A percentile compares a stretch with the other conserved stretches of the same genome.
Evolutionary conservation across 30 jellyfish, hydroid and myxozoan species (phyloP).

Genomic region (Turritopsis rubra): DNA sequence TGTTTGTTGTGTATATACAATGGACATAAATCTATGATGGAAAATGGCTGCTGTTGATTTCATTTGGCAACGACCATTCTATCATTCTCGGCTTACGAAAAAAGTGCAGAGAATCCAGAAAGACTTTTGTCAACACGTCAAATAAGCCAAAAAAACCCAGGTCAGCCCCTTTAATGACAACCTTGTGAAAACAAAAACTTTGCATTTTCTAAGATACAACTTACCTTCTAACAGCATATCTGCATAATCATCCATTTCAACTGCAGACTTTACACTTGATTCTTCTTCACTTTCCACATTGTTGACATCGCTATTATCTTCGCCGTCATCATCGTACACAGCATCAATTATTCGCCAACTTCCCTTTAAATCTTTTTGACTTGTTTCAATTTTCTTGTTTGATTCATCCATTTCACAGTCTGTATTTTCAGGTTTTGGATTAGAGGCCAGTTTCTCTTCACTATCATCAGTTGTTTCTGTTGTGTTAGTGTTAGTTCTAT

Average conservation of each 20-base stretch:
- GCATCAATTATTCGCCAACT: slow-evolving; percentile 38
- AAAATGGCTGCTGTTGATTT: too few relatives aligned
- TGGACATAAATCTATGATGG: too few relatives aligned
- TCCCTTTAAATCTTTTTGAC: slow-evolving; percentile 1
- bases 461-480: not conserved
- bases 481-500: not conserved
- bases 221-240: slow-evolving; percentile 88
- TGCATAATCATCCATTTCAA: slow-evolving; percentile 83
- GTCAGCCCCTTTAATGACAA: too few relatives aligned
- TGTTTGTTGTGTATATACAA: too few relatives aligned
- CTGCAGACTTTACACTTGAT: slow-evolving; percentile 28
- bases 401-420: not conserved
- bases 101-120: too few relatives aligned
- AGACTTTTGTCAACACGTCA: too few relatives aligned
- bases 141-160: too few relatives aligned
- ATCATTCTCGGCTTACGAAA: too few relatives aligned
- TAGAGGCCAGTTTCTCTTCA: not conserved
- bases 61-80: too few relatives aligned
- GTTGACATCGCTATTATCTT: slow-evolving; percentile 3
- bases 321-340: slow-evolving; percentile 33
- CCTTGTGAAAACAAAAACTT: too few relatives aligned
- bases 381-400: not conserved
- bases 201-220: too few relatives aligned
- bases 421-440: not conserved
- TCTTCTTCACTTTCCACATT: slow-evolving; percentile 22